Base-by-base conservation (phyloP, 2,888 invertebrate genomes). In the Hemaris fuciformis region DNA sequence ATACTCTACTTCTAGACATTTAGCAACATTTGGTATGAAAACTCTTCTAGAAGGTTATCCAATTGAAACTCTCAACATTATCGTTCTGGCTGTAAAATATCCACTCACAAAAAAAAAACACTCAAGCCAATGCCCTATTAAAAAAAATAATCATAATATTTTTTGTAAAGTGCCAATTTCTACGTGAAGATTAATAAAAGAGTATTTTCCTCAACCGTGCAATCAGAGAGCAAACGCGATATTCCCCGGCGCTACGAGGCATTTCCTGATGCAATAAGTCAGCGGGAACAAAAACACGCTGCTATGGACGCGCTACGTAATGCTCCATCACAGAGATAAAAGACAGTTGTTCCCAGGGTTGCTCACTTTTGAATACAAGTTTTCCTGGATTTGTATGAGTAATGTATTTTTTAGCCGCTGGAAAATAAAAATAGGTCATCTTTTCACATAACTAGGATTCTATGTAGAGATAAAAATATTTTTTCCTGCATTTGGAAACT, bases 241-340 rank as follows among this genome's bases (percentile, higher is more conserved):
- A 31, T 61, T 45, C 57, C 15, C 41, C 42, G 58, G 59, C 62
- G 62, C 63, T 62, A 57, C 57, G 57, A 60, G 66, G 65, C 60
- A 62, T 64, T 60, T 60, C 45, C 42, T 58, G 60, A 62, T 65
- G 67, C 68, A 67, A 69, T 71, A 71, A 69, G 67, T 71, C 66
- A 71, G 66, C 60, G 60, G 63, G 67, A 64, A 67, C 68, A 69
- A 71, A 71, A 71, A 69, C 68, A 69, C 62, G 61, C 60, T 62
- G 63, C 65, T 64, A 43, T 62, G 64, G 61, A 57, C 42, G 34
- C 60, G 25, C 65, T 46, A 60, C 20, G 64, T 69, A 69, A 71
- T 69, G 66, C 66, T 60, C 67, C 66, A 68, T 69, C 67, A 63
- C 27, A 25, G 64, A 68, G 69, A 71, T 67, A 69, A 66, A 69